Conservation (phyloP, 2,888 invertebrate genomes). For the Nesidiocoris tenuis region DNA sequence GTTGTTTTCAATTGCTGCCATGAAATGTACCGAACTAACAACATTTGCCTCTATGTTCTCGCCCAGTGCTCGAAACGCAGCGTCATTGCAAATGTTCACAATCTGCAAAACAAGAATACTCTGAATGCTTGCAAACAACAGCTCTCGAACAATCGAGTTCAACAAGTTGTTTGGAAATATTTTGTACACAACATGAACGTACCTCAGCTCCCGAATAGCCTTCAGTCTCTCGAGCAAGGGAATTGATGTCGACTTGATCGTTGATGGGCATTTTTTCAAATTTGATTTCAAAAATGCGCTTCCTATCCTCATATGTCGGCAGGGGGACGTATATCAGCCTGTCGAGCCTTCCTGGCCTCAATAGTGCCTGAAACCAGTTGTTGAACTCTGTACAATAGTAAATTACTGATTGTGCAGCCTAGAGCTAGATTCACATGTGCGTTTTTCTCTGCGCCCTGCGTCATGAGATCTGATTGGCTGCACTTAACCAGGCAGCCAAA, state of each 20-base stretch:
- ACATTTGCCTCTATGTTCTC: slow-evolving; percentile 62
- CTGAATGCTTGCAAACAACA: too few species aligned
- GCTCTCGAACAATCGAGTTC: not conserved
- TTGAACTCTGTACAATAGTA: too few species aligned
- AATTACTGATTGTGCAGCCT: too few species aligned
- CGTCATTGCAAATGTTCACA: slow-evolving; percentile 84
- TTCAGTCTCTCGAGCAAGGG: slow-evolving; percentile 68
- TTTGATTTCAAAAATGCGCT: slow-evolving; percentile 79
- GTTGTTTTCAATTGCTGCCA: slow-evolving; percentile 67
- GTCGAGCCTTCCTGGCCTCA: slow-evolving; percentile 89
- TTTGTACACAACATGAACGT: too few species aligned
- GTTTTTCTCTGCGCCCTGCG: too few species aligned
- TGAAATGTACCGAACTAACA: slow-evolving; percentile 71
- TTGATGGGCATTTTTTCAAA: slow-evolving; percentile 70
- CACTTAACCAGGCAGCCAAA: too few species aligned
- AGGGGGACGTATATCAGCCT: slow-evolving; percentile 89
- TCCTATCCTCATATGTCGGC: slow-evolving; percentile 76
- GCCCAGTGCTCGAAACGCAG: slow-evolving; percentile 81
- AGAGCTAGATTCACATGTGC: too few species aligned
- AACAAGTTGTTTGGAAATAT: too few species aligned
- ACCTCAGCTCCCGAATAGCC: slow-evolving; percentile 94
- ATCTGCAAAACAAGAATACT: slow-evolving; percentile 54
- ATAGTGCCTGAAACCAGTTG: slow-evolving; percentile 73
- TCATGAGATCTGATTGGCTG: too few species aligned
- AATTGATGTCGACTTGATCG: slow-evolving; percentile 65